Evolutionary conservation across 2,113 vertebrate species (phyloP), one percentile per base, ranked within the genome.

Genomic region (Pterocles orientalis): DNA sequence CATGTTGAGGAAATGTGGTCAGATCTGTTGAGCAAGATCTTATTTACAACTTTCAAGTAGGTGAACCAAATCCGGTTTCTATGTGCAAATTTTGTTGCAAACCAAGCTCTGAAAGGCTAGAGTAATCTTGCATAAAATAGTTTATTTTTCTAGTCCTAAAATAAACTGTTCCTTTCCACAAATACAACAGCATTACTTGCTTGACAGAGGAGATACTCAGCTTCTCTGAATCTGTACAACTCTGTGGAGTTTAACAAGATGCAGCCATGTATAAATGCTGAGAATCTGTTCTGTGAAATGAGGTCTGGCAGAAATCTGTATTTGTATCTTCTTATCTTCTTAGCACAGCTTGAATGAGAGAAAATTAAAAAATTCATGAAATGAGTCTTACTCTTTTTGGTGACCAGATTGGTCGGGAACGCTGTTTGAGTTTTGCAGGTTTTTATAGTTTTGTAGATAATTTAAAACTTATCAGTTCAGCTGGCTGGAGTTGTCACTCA

Each of bases 331-430:
- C 80, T 18, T 91, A 89, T 89, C 92, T 86, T 82, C 80, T 76
- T 84, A 64, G 65, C 87, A 70, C 72, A 95, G 81, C 20, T 73
- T 65, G 81, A 95, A 94, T 61, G 65, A 92, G 48, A 14, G 61
- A 91, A 92, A 94, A 94, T 88, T 70, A 45, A 93, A 95, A 93
- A 92, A 56, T 39, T 84, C 26, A 47, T 86, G 60, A 92, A 81
- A 94, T 0, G 2, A 86, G 15, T 82, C 64, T 78, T 80, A 61
- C 33, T 64, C 18, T 65, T 88, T 4, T 1, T 57, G n/a, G 24
- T 68, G 76, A 78, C 65, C 61, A 71, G 65, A 81, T 76, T 93
- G 53, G n/a, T 65, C 95, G 77, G 61, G 41, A 90, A 92, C 1
- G 28, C 21, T 71, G 25, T 20, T 47, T 78, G 72, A 62, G 47